These are phyloP conservation scores for Botrylloides violaceus DNA, from an alignment of 23 tunicate species.

Conservation along the genomic window DNA sequence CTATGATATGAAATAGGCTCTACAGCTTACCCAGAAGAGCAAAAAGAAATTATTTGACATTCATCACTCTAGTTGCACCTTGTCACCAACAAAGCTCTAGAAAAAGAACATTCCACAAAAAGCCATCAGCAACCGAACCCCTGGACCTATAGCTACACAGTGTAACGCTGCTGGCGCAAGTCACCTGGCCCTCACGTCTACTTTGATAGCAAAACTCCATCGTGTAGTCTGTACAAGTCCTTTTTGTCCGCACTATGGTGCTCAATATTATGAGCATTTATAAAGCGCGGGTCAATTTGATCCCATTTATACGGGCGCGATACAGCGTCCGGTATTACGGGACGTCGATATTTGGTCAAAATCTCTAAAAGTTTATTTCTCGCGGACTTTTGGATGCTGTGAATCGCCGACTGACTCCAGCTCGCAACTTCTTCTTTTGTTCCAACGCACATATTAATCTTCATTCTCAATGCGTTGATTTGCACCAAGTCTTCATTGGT, in stretches of 20 bases:
- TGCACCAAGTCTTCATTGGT: constrained; percentile 31
- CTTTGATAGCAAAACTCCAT: constrained; percentile 32
- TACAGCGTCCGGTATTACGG: constrained; percentile 10
- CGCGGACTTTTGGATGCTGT: constrained; percentile 39
- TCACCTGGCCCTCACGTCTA: no score
- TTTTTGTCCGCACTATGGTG: constrained; percentile 41
- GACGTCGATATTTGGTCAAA: constrained; percentile 11
- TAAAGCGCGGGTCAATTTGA: constrained; percentile 2
- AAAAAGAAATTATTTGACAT: no score
- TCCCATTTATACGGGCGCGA: constrained; percentile 40
- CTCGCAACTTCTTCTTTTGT: constrained; percentile 22
- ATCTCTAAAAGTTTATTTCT: constrained; percentile 24
- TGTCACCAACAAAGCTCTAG: no score
- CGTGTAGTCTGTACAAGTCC: constrained; percentile 63
- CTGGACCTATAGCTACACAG: no score
- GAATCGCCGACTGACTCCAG: constrained; percentile 36
- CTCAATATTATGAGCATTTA: constrained; percentile 19
- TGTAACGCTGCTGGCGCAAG: no score
- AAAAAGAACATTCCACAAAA: no score
- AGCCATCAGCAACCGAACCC: no score
- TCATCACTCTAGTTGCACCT: no score
- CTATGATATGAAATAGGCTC: no score
- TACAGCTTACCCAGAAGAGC: no score
- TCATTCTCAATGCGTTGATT: constrained; percentile 62
- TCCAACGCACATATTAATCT: constrained; percentile 59